phyloP scores from a whole-genome alignment of 1,140 invertebrate species.

The Archegozetes longisetosus region DNA sequence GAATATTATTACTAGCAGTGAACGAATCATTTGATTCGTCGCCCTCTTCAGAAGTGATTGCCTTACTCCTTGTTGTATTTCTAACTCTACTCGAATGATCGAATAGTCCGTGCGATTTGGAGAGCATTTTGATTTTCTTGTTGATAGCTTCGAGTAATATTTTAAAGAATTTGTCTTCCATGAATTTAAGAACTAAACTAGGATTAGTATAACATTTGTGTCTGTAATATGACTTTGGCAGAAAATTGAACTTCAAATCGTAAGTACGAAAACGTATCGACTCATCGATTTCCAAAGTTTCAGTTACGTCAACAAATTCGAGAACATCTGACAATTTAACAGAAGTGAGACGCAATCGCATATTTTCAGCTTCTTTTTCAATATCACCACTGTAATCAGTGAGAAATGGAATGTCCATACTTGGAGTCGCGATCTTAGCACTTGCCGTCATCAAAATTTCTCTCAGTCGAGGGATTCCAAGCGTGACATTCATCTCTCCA shows the following conservation, averaged over 20 bases:
- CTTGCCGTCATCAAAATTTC: slow-evolving; percentile 95
- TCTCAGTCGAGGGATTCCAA: slow-evolving; percentile 85
- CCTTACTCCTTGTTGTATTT: background rate
- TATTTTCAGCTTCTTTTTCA: slow-evolving; percentile 43
- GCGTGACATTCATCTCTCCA: slow-evolving; percentile 98
- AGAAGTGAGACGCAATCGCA: slow-evolving; percentile 51
- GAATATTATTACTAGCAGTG: slow-evolving; percentile 3
- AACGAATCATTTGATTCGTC: slow-evolving; percentile 8
- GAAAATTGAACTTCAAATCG: slow-evolving; percentile 43
- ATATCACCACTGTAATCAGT: slow-evolving; percentile 9
- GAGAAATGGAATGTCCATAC: slow-evolving; percentile 76
- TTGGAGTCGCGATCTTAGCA: slow-evolving; percentile 80
- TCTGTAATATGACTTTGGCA: slow-evolving; percentile 52
- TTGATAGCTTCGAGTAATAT: slow-evolving; percentile 25
- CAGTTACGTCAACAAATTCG: slow-evolving; percentile 49
- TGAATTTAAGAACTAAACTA: slow-evolving; percentile 36
- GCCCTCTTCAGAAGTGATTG: background rate
- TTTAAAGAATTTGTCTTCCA: slow-evolving; percentile 33
- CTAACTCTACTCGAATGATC: slow-evolving; percentile 7
- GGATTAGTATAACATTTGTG: slow-evolving; percentile 50
- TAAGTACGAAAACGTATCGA: slow-evolving; percentile 22
- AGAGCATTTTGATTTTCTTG: slow-evolving; percentile 20
- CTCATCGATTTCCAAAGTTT: slow-evolving; percentile 34
- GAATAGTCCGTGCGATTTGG: slow-evolving; percentile 4
- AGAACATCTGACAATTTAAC: slow-evolving; percentile 61